Base-by-base conservation (phyloP, 2,888 invertebrate species). In the Parnassius glacialis region DNA sequence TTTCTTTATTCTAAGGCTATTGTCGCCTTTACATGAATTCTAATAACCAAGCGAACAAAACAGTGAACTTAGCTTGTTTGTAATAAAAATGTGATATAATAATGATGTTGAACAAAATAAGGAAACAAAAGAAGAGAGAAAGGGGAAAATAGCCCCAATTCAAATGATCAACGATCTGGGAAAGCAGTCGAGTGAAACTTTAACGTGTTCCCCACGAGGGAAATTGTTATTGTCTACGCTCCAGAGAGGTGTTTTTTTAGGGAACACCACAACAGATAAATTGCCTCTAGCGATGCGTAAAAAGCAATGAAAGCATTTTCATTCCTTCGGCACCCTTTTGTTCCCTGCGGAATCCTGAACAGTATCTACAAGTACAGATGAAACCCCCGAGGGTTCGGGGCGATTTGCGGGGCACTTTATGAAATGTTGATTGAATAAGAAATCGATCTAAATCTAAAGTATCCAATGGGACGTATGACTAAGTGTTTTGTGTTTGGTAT, bases 271-370 rank as follows among this genome's bases (percentile, higher is more conserved):
- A 85, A 83, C 80, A 79, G 81, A 83, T 83, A 83, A 87, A 86
- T 89, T 84, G 88, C 89, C 89, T 82, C 84, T 75, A 83, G 90
- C 87, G 82, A 84, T 81, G 87, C 85, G 87, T 84, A 85, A 90
- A 88, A 88, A 84, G 87, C 90, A 87, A 87, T 86, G 86, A 87
- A 89, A 88, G 86, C 87, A 83, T 87, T 90, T 89, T 85, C 87
- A 87, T 88, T 87, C 84, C 84, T 77, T 80, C 74, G 75, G 75
- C 81, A 75, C 83, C 85, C 86, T 80, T 81, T 77, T 74, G 76
- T 79, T 84, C 90, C 88, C 90, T 74, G 66, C 84, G 90, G 89
- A 89, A 90, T 88, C 82, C 80, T 82, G 78, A 88, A 87, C 81
- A 81, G 81, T 87, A 87, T 87, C 85, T 87, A 82, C 84, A 84